These are phyloP conservation scores for Craniophora ligustri DNA, from an alignment of 2,888 invertebrate species.

Conservation along the genomic window DNA sequence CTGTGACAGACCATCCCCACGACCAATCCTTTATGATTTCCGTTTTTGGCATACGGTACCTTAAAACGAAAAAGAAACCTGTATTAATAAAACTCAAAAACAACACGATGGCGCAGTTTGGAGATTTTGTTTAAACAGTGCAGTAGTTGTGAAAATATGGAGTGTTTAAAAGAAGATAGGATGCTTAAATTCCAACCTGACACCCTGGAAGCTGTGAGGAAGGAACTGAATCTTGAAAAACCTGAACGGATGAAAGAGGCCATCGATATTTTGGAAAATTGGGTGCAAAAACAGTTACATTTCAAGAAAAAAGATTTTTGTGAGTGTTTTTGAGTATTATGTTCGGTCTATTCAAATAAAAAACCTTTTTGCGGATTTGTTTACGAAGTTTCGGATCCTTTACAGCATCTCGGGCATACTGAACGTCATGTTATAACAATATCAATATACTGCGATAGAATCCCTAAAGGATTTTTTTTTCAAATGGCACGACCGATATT, in stretches of 20 bases:
- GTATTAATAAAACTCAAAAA: constrained; percentile 23
- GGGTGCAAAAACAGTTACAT: constrained; percentile 68
- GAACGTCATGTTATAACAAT: too few species aligned
- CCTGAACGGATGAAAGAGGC: constrained; percentile 61
- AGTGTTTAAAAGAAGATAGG: constrained; percentile 37
- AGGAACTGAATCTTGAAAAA: constrained; percentile 56
- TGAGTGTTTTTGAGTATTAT: constrained; percentile 46
- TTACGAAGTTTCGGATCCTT: too few species aligned
- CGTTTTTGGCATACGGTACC: too few species aligned
- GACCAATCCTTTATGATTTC: too few species aligned
- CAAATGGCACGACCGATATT: too few species aligned
- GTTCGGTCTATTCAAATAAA: neutral
- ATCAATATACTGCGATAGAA: too few species aligned
- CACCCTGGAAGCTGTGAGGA: constrained; percentile 60
- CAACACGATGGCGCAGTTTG: constrained; percentile 6
- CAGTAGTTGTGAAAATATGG: constrained; percentile 44
- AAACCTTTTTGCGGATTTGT: too few species aligned
- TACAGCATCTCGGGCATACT: too few species aligned
- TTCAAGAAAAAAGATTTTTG: constrained; percentile 67
- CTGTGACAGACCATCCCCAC: too few species aligned
- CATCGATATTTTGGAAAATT: constrained; percentile 64
- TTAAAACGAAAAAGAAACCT: too few species aligned
- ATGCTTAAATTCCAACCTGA: constrained; percentile 54
- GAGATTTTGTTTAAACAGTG: neutral
- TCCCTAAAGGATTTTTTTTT: too few species aligned